Conservation (phyloP, 2,797 vertebrate species). For the Gymnothorax reevesii region DNA sequence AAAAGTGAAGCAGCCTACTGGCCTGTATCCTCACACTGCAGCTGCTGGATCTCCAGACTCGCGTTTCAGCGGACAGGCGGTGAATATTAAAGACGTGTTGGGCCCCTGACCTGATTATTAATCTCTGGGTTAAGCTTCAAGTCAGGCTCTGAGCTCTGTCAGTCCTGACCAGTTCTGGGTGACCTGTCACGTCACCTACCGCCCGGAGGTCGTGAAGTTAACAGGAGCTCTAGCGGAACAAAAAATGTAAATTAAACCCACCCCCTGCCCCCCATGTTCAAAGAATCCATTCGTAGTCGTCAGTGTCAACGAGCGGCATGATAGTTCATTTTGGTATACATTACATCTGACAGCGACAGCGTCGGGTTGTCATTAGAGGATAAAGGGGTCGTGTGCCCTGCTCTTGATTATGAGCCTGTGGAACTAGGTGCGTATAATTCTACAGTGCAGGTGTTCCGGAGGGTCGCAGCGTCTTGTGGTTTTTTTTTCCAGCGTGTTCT, state of each 20-base stretch:
- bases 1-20: neutral
- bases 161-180: no score
- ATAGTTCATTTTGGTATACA: constrained; percentile 68
- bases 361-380: constrained; percentile 59
- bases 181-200: neutral
- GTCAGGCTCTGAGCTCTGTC: no score
- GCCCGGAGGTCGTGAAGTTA: neutral
- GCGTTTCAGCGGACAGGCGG: neutral
- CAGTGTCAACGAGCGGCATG: constrained; percentile 58
- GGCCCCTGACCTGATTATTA: constrained; percentile 2
- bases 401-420: neutral
- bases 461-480: neutral
- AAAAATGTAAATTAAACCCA: neutral
- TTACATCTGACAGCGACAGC: constrained; percentile 64
- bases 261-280: neutral
- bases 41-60: neutral
- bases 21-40: neutral
- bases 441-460: neutral
- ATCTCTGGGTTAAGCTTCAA: no score
- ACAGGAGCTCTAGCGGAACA: neutral
- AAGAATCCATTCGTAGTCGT: neutral
- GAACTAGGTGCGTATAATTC: neutral
- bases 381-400: neutral
- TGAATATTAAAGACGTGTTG: neutral
- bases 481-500: neutral